Evolutionary conservation across 92 coral and sea anemone genomes (phyloP), one percentile per base, ranked within the genome.

Genomic region (Epizoanthus scotinus): DNA sequence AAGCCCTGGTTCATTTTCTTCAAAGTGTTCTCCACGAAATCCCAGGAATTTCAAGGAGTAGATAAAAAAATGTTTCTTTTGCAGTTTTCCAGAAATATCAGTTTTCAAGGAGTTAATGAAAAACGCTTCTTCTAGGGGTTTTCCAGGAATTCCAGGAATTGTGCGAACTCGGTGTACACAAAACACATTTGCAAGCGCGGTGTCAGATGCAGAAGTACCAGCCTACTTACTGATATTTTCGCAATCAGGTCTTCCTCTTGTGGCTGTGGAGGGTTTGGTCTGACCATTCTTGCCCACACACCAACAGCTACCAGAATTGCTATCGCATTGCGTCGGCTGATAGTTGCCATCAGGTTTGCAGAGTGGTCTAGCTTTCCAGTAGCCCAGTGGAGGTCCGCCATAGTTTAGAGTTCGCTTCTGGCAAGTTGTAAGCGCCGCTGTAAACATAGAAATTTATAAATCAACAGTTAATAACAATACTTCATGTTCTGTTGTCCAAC

Each of bases 301-400:
- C 99, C 99, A 95, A 71, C 99, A 95, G 58, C 63, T 69, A 44
- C 99, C 99, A n/a, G 83, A 71, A 36, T 71, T 75, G 36, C 82
- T 87, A 67, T 92, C 91, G 72, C 99, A 95, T 83, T 95, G 99
- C 8, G 90, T 84, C 0, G 87, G 83, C 29, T 89, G 80, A 84
- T 84, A 95, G 15, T 63, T 24, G 22, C 89, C 85, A 28, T 80
- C 72, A 18, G 70, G 68, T 63, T 78, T 72, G 28, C 89, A 86
- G 19, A 63, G 77, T 19, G 89, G 79, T 59, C 67, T 60, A 20
- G 70, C 60, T 17, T 80, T 69, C 97, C 97, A 92, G 50, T 81
- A 84, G 2, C 90, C 91, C 28, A 92, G 7, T 18, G 87, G 65
- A 13, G 94, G 91, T 2, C 90, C 90, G 22, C 78, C 56, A 27